Evolutionary conservation across 2,888 invertebrate species (phyloP).

Genomic region (Standfussiana lucernea): DNA sequence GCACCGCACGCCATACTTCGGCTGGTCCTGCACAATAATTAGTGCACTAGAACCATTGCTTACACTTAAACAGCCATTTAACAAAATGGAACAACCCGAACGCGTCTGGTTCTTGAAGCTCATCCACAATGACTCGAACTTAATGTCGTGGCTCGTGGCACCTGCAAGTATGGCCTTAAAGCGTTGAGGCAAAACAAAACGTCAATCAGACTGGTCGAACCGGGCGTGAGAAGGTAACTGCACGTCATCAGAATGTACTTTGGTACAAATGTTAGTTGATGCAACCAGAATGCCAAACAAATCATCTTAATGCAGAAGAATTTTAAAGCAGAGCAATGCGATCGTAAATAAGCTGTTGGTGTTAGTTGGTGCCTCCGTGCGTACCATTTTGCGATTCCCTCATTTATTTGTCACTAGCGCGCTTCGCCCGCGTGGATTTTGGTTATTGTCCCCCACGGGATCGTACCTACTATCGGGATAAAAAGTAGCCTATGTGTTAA

Average conservation of each 20-base stretch:
- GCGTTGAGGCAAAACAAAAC: conserved; percentile 26
- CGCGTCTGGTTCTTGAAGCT: conserved; percentile 41
- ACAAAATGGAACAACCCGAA: conserved; percentile 38
- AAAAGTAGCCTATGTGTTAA: too few relatives aligned
- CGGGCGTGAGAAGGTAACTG: conserved; percentile 9
- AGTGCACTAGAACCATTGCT: background rate
- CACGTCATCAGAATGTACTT: conserved; percentile 3
- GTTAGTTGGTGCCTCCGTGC: background rate
- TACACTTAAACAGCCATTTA: conserved; percentile 15
- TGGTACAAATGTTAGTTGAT: conserved; percentile 25
- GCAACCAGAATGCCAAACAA: conserved; percentile 22
- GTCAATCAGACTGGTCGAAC: background rate
- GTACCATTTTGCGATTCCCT: background rate
- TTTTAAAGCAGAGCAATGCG: background rate
- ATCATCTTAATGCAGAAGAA: background rate
- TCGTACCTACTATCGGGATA: too few relatives aligned
- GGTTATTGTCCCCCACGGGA: too few relatives aligned
- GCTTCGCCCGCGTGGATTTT: too few relatives aligned
- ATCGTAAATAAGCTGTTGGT: background rate
- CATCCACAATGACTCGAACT: conserved; percentile 34
- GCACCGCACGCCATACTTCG: background rate
- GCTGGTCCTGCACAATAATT: background rate
- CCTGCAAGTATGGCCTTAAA: conserved; percentile 42
- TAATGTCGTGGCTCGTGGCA: conserved; percentile 52
- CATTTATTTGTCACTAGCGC: too few relatives aligned